phyloP scores from a whole-genome alignment of 2,797 vertebrate genomes.

The Rhinatrema bivittatum region DNA sequence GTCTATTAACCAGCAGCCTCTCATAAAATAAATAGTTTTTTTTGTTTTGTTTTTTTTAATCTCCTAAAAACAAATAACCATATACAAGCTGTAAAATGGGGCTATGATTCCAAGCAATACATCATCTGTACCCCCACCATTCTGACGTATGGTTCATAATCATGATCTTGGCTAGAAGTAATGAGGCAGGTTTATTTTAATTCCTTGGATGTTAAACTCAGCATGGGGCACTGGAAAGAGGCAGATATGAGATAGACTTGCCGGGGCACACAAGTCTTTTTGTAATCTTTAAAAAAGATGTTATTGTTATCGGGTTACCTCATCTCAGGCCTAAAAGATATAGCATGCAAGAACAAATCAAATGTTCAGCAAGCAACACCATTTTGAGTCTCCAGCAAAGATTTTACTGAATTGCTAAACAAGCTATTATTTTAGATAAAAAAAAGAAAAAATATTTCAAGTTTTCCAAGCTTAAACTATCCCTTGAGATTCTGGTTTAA shows the following conservation, averaged over 20 bases:
- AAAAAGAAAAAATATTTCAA: too few species aligned
- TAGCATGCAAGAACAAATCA: not conserved
- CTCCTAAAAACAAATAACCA: too few species aligned
- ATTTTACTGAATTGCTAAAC: too few species aligned
- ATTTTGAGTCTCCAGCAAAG: too few species aligned
- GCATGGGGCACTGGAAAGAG: not conserved
- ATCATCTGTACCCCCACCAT: not conserved
- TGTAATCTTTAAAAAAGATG: not conserved
- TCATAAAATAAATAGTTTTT: not conserved
- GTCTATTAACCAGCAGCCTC: not conserved
- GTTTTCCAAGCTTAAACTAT: too few species aligned
- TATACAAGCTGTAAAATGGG: too few species aligned
- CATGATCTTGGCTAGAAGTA: not conserved
- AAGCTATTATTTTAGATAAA: too few species aligned
- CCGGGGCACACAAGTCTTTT: conserved; percentile 4
- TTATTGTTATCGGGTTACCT: not conserved
- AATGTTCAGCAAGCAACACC: too few species aligned
- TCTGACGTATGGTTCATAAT: not conserved
- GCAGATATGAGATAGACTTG: not conserved
- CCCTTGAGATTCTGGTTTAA: too few species aligned
- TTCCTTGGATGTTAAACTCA: not conserved
- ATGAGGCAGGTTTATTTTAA: not conserved
- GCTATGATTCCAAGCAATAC: not conserved
- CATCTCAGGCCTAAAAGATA: not conserved
- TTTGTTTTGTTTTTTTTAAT: too few species aligned